Evolutionary conservation across 2,113 vertebrate species (phyloP), one percentile per base, ranked within the genome.

Genomic region (Cyanocitta stelleri): DNA sequence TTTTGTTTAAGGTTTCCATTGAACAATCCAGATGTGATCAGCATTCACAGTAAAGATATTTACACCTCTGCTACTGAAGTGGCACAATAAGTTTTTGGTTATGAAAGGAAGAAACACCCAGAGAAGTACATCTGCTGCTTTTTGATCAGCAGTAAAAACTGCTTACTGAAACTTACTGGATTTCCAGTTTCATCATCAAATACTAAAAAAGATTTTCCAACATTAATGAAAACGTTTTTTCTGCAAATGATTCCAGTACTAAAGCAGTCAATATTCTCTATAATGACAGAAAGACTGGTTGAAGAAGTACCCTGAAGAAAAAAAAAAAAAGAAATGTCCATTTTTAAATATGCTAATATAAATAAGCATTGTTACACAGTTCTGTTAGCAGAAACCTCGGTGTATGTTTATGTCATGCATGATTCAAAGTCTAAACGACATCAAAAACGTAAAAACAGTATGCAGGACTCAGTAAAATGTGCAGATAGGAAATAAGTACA

Each of bases 211-310:
- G 99, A 99, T 83, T 98, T 97, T 30, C 98, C 99, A 33, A 99
- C 94, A 3, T 89, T 98, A 97, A 99, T 98, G 66, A 98, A 97
- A 77, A 99, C 72, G 9, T 98, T 98, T 63, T 99, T 99, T 94
- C 99, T 98, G 97, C 99, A 99, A 98, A 98, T 98, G 44, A 98
- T 96, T 41, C 99, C 99, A 54, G 97, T 98, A 93, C 98, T 98
- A 84, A 98, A 99, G 88, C 99, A 99, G 96, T 99, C 99, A 20
- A 99, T 76, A 81, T 99, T 99, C 91, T 99, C 98, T 33, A 98
- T 93, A 22, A 98, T 97, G 43, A 99, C 96, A 44, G 98, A 99
- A 87, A 99, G 93, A 89, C 96, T 98, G 67, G 95, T 88, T 43
- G 98, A 97, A n/a, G 97, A 92, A 32, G 95, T 98, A 93, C 98